Conservation (phyloP, 2,888 invertebrate species). For the Steinernema scapterisci region DNA sequence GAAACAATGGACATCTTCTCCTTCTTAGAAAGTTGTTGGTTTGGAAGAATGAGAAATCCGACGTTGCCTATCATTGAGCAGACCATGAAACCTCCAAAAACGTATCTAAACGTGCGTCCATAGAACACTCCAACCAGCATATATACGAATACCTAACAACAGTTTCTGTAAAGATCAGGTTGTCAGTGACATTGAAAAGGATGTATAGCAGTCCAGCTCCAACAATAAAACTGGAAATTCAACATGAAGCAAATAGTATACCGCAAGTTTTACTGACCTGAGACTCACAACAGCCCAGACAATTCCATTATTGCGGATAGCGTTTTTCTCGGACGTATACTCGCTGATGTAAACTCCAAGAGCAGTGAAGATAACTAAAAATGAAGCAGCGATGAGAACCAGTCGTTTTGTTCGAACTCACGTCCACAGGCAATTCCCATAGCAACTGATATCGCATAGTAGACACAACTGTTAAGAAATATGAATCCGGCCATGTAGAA, state of each 20-base stretch:
- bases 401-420: constrained; percentile 31
- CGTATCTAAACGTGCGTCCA: not conserved
- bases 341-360: constrained; percentile 22
- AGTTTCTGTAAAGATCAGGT: constrained; percentile 3
- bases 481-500: constrained; percentile 14
- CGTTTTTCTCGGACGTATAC: constrained; percentile 4
- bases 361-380: constrained; percentile 6
- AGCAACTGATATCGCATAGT: not conserved
- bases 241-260: not conserved
- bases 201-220: not conserved
- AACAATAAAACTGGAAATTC: not conserved
- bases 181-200: constrained; percentile 2
- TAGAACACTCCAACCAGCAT: too few species aligned
- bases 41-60: constrained; percentile 6
- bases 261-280: not conserved
- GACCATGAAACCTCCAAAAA: constrained; percentile 3
- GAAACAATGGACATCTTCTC: not conserved
- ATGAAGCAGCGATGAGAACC: not conserved
- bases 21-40: not conserved
- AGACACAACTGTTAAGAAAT: not conserved
- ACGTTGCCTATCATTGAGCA: not conserved
- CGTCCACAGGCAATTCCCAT: constrained; percentile 10
- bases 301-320: constrained; percentile 3
- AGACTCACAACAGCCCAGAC: constrained; percentile 14
- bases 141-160: constrained; percentile 22